Evolutionary conservation across 2,113 vertebrate genomes (phyloP), one percentile per base, ranked within the genome.

Genomic region (Actenoides lindsayi): DNA sequence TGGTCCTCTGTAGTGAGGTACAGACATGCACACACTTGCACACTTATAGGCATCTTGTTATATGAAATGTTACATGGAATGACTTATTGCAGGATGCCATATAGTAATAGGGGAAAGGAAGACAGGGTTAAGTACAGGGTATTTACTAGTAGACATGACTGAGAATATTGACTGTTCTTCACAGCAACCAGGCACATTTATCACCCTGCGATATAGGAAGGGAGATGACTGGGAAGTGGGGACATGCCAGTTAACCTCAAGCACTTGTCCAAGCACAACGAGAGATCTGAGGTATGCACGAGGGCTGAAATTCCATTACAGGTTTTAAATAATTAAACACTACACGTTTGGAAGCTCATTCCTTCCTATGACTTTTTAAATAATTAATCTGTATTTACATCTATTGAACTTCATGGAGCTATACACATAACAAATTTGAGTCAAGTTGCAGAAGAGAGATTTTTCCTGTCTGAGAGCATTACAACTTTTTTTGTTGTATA

Each of bases 331-430:
- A 98, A 98, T 98, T 98, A 96, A 98, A 96, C 79, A 28, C 94
- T 96, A 98, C 98, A 98, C 97, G 98, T 98, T 98, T 97, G 96
- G 96, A 97, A 97, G 95, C 95, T 98, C 98, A 95, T 98, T 97
- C 98, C 96, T 97, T 96, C 93, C 97, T 97, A 98, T 98, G 98
- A 96, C 97, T 97, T 98, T 98, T 98, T 97, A 98, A 98, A 98
- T 98, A 98, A 97, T 98, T 98, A 97, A 98, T 98, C 96, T 97
- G 91, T 97, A 97, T 98, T 98, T 98, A 98, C 98, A 98, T 98
- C 97, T 96, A 97, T 95, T 95, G 97, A 98, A 96, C 97, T 96
- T 98, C 98, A 97, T 59, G 71, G 96, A 96, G 95, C 89, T 96
- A 80, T 83, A 97, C 93, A 95, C 42, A 35, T 87, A 94, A 94